Evolutionary conservation across 2,113 vertebrate genomes (phyloP).

Genomic region (Seriola dumerili): DNA sequence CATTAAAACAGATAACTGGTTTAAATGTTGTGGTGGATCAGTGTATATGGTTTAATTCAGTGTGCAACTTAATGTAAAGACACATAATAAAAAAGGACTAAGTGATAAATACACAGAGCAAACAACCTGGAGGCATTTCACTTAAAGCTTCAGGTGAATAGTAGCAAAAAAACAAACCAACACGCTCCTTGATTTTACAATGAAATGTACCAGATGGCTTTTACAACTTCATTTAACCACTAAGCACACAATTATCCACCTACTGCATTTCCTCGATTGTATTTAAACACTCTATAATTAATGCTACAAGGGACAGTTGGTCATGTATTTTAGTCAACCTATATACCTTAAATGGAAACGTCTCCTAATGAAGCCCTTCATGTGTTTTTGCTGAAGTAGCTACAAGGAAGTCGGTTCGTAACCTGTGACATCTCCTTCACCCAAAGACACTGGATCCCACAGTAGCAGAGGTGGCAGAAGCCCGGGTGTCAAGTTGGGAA

Average conservation of each 20-base stretch:
- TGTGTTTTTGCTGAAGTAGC: slow-evolving; percentile 34
- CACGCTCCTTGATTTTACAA: slow-evolving; percentile 53
- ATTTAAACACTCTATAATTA: slow-evolving; percentile 70
- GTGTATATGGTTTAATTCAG: slow-evolving; percentile 34
- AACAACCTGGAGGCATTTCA: slow-evolving; percentile 30
- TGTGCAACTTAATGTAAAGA: slow-evolving; percentile 33
- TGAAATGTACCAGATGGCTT: slow-evolving; percentile 72
- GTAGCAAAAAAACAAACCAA: slow-evolving; percentile 38
- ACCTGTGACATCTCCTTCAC: slow-evolving; percentile 49
- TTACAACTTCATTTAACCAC: slow-evolving; percentile 76
- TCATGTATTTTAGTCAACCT: slow-evolving; percentile 45
- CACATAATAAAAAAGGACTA: slow-evolving; percentile 31
- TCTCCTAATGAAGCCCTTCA: slow-evolving; percentile 31
- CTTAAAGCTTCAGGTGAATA: slow-evolving; percentile 45
- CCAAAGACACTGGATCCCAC: slow-evolving; percentile 46
- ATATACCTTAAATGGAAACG: slow-evolving; percentile 22
- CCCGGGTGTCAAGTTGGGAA: slow-evolving; percentile 63
- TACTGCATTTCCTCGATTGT: slow-evolving; percentile 55
- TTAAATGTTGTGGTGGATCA: too few relatives aligned
- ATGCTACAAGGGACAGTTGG: slow-evolving; percentile 44
- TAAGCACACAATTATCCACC: slow-evolving; percentile 78
- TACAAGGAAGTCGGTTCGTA: slow-evolving; percentile 22
- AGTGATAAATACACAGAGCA: slow-evolving; percentile 39
- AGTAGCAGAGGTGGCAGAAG: slow-evolving; percentile 55
- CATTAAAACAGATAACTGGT: too few relatives aligned